Evolutionary conservation across 2,888 invertebrate species (phyloP).

Genomic region (Drosophila kuntzei): DNA sequence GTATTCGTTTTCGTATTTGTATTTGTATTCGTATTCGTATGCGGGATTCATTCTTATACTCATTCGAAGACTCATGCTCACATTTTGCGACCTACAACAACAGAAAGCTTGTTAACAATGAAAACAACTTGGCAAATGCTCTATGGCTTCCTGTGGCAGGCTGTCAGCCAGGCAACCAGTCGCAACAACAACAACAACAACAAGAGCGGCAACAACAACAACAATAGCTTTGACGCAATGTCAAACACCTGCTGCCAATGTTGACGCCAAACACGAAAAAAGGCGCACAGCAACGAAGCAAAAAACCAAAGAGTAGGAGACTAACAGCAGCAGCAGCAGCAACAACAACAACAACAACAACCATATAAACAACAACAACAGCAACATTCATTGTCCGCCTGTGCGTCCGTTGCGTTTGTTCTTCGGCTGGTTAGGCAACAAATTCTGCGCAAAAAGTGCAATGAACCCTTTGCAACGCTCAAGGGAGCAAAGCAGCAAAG

Average conservation of each 20-base stretch:
- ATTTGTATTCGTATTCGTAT: slow-evolving; percentile 13
- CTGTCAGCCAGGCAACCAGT: slow-evolving; percentile 70
- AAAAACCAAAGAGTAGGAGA: slow-evolving; percentile 73
- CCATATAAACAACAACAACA: slow-evolving; percentile 29
- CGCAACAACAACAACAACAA: slow-evolving; percentile 39
- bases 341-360: slow-evolving; percentile 34
- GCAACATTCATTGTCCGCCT: slow-evolving; percentile 63
- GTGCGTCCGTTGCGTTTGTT: slow-evolving; percentile 69
- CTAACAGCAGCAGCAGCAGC: slow-evolving; percentile 49
- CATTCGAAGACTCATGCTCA: slow-evolving; percentile 38
- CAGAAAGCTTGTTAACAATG: slow-evolving; percentile 78
- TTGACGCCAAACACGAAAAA: slow-evolving; percentile 80
- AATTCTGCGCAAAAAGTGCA: slow-evolving; percentile 80
- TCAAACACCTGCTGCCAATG: slow-evolving; percentile 81
- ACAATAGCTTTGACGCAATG: slow-evolving; percentile 75
- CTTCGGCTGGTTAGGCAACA: slow-evolving; percentile 80
- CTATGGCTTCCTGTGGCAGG: slow-evolving; percentile 80
- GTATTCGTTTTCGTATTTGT: slow-evolving; percentile 12
- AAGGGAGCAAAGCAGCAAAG: slow-evolving; percentile 49
- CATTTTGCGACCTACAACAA: slow-evolving; percentile 75
- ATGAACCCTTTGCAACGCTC: slow-evolving; percentile 65
- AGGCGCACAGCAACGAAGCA: slow-evolving; percentile 60
- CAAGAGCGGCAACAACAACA: slow-evolving; percentile 61
- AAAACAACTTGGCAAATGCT: slow-evolving; percentile 79
- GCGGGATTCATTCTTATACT: slow-evolving; percentile 24